Evolutionary conservation across 2,797 vertebrate genomes (phyloP).

Genomic region (Iguana delicatissima): DNA sequence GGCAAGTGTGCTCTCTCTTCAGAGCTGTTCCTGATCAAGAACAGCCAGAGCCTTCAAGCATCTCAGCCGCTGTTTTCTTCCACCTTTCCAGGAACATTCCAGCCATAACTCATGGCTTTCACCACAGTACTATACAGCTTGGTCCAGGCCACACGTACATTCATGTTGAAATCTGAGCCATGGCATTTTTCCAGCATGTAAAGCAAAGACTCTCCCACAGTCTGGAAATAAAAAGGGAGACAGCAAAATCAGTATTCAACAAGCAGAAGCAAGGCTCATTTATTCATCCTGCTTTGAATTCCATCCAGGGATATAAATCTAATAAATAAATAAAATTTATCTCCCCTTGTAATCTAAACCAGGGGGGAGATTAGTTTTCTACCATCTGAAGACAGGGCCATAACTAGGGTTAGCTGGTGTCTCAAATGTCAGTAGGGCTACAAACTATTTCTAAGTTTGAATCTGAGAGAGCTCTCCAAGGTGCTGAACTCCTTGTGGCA

Average conservation of each 20-base stretch:
- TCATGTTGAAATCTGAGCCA: conserved; percentile 88
- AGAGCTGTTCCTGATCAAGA: rapidly evolving
- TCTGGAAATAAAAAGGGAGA: conserved; percentile 76
- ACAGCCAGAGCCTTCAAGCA: not conserved
- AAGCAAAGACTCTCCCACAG: conserved; percentile 92
- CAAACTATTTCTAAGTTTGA: too few species aligned
- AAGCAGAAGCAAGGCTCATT: not conserved
- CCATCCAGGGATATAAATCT: too few species aligned
- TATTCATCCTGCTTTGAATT: not conserved
- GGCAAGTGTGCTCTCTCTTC: not conserved
- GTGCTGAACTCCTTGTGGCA: too few species aligned
- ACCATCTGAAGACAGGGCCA: not conserved
- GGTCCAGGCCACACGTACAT: conserved; percentile 90
- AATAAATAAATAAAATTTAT: conserved; percentile 1
- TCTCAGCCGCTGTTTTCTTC: conserved; percentile 50
- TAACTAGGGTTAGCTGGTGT: too few species aligned
- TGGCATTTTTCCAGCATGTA: conserved; percentile 94
- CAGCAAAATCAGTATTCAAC: not conserved
- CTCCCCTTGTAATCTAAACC: not conserved
- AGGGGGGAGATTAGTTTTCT: not conserved
- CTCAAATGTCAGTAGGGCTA: too few species aligned
- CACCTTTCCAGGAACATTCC: conserved; percentile 73
- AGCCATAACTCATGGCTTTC: conserved; percentile 89
- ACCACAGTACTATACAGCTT: conserved; percentile 91
- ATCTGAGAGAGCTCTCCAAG: too few species aligned